Evolutionary conservation across 2,113 vertebrate species (phyloP), one percentile per base, ranked within the genome.

Genomic region (Zosterops lateralis): DNA sequence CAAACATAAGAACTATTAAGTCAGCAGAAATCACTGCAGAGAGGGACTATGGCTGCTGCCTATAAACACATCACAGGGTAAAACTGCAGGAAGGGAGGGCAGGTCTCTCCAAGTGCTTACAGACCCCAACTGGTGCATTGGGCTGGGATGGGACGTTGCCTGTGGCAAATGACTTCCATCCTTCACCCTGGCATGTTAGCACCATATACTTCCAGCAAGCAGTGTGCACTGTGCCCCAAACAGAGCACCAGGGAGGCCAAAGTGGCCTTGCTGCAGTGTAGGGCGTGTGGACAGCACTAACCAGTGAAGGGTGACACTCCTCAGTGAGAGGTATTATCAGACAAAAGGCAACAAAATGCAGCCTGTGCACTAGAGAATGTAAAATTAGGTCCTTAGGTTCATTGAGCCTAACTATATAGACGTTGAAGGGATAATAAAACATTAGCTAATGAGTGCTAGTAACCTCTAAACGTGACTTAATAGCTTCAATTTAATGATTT

Each of bases 11-110:
- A 82, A 38, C 68, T 38, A 53, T 79, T 18, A 82, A 82, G 38
- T 76, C 93, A 92, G 50, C n/a, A 92, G 81, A 92, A 92, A 89
- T 79, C n/a, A 31, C n/a, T 76, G 62, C 66, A 65, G 48, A 87
- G 66, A 64, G 45, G 16, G 38, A 15, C 38, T 72, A 2, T 50
- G n/a, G 13, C 29, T 95, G 58, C 67, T 86, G 50, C 40, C 48
- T 60, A 32, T 54, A 50, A 91, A 79, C 62, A 78, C 20, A 58
- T 48, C 71, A 85, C 62, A 79, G 25, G 9, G 20, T 72, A 78
- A 78, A 89, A 40, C 62, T 76, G 50, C 42, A 83, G 66, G 31
- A 84, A 92, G 18, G 48, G 57, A 84, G 29, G 71, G 14, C 48
- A 82, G n/a, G 28, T 72, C 51, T 78, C n/a, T 79, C 34, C 54